Base-by-base conservation (phyloP, 2,797 vertebrate genomes). In the Pangasius djambal region DNA sequence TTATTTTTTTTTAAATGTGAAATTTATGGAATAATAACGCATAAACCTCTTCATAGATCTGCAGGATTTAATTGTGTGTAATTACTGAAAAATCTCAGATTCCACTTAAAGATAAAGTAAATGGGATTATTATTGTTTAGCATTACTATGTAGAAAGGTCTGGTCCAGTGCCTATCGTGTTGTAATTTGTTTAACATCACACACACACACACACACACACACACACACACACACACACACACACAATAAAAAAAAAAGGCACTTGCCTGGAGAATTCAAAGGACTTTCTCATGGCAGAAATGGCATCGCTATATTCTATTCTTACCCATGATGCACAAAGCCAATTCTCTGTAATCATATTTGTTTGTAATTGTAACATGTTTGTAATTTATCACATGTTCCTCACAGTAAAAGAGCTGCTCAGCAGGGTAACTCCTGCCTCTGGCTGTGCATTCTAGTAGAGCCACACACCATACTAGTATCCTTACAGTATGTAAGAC, bases 71-170 rank as follows among this genome's bases (percentile, higher is more conserved):
- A 89, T 72, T 87, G 77, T 90, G 72, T 81, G 85, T 85, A 89
- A 89, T 91, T 83, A 90, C 81, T 75, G 59, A 87, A 91, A 85
- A 12, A 25, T 74, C 89, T 86, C 87, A 89, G 89, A 91, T 90
- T 87, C 1, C 4, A 88, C 89, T 91, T 90, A 90, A 85, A 87
- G 86, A 61, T 65, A 93, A 92, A 92, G 87, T 89, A 88, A 91
- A 89, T 77, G 78, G 90, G 90, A 91, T 89, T 90, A 92, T 92
- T 85, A 70, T 4, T 9, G 25, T 63, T 63, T 63, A 63, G 89
- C 88, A 89, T 91, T 89, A 89, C 90, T 90, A 67, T 87, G 59
- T 89, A 91, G 70, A 87, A 82, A 89, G 86, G 82, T 63, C 82
- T 91, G 86, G 91, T 85, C 40, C 69, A 86, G 50, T 89, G 89